Percentiles rank a stretch among this genome's conserved stretches.
Conservation (phyloP, 2,797 vertebrate species). For the Liasis olivaceus region DNA sequence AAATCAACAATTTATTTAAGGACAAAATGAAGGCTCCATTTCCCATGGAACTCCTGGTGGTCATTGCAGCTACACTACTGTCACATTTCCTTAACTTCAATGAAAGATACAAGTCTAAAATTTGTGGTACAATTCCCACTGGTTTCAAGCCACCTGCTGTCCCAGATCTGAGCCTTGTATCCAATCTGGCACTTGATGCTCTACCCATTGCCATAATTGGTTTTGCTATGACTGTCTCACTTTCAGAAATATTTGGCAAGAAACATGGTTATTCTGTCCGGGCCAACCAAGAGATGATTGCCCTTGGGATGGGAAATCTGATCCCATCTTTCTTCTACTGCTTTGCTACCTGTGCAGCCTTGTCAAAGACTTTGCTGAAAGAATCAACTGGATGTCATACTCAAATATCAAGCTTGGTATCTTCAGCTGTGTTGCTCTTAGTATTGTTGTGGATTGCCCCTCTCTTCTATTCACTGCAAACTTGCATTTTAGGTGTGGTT, state of each 20-base stretch:
- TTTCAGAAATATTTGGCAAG: conserved; percentile 71
- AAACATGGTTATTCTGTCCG: conserved; percentile 65
- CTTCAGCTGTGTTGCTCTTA: conserved; percentile 66
- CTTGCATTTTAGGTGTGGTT: conserved; percentile 65
- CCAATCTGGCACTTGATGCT: conserved; percentile 68
- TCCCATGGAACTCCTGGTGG: conserved; percentile 68
- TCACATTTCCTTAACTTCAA: conserved; percentile 60
- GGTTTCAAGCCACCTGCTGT: conserved; percentile 67
- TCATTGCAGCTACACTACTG: conserved; percentile 57
- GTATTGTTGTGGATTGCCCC: conserved; percentile 69
- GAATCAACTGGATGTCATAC: conserved; percentile 67
- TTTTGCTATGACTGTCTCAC: conserved; percentile 69
- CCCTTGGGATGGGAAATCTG: conserved; percentile 69
- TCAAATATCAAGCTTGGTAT: conserved; percentile 65
- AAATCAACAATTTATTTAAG: conserved; percentile 64
- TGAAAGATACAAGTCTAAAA: conserved; percentile 46
- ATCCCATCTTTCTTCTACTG: conserved; percentile 72
- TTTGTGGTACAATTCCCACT: conserved; percentile 68
- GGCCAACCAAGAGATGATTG: conserved; percentile 73
- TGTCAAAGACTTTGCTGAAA: conserved; percentile 71
- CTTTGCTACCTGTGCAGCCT: conserved; percentile 66
- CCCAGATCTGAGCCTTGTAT: conserved; percentile 57
- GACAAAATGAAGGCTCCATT: conserved; percentile 67
- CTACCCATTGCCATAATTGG: conserved; percentile 71
- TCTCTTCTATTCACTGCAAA: conserved; percentile 67